phyloP scores from a whole-genome alignment of 2,113 vertebrate genomes.

The Paratilapia polleni region DNA sequence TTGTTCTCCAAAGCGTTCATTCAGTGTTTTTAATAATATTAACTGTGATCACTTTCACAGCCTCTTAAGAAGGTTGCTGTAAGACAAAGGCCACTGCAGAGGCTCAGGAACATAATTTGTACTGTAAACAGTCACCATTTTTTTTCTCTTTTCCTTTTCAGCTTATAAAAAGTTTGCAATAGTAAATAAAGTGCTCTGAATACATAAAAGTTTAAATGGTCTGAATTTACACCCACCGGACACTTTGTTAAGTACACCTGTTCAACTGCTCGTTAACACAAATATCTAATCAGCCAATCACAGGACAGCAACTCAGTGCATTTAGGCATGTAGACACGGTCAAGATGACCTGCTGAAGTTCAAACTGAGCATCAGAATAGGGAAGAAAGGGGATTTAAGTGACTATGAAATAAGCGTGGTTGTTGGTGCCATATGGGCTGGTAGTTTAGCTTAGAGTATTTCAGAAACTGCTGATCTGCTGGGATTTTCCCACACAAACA shows the following conservation, averaged over 20 bases:
- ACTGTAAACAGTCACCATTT: neutral
- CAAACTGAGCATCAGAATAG: too few relatives aligned
- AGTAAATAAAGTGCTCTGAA: neutral
- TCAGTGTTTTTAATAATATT: neutral
- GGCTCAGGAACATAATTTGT: neutral
- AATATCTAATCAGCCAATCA: neutral
- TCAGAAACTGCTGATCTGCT: too few relatives aligned
- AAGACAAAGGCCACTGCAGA: neutral
- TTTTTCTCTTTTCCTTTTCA: neutral
- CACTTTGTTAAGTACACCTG: fast-evolving
- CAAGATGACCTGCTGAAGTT: too few relatives aligned
- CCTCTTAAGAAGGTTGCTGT: neutral
- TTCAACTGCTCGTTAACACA: neutral
- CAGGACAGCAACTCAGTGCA: neutral
- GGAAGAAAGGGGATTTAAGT: too few relatives aligned
- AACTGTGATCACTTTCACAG: neutral
- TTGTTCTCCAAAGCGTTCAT: neutral
- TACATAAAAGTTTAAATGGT: neutral
- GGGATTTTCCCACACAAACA: too few relatives aligned
- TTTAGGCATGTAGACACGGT: neutral
- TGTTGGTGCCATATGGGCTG: too few relatives aligned
- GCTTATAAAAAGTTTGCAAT: neutral
- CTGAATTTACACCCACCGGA: neutral
- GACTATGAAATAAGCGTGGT: too few relatives aligned
- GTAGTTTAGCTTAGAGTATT: too few relatives aligned